Percentiles rank a stretch among this genome's conserved stretches.
These are phyloP conservation scores for Enteromius afrohamiltoni DNA, from an alignment of 2,797 vertebrate species.

Conservation along the genomic window DNA sequence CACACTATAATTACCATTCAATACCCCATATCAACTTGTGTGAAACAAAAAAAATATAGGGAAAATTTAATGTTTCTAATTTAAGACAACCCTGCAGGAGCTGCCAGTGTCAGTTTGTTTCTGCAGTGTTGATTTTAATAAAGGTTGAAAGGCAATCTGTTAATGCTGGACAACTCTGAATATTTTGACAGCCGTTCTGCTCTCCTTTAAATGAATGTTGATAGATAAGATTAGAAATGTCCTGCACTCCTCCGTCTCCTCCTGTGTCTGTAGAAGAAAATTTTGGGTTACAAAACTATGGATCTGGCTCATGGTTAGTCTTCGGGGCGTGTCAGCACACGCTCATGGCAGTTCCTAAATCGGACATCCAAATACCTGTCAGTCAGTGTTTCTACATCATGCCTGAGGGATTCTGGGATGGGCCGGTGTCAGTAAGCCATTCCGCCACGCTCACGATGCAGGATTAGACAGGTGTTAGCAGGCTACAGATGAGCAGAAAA, in stretches of 20 bases:
- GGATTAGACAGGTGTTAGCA: conserved; percentile 69
- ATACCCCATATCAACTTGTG: neutral
- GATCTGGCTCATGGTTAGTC: conserved; percentile 59
- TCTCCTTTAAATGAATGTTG: conserved; percentile 59
- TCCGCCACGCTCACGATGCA: conserved; percentile 63
- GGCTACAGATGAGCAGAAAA: conserved; percentile 53
- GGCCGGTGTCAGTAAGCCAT: conserved; percentile 68
- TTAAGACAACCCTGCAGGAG: conserved; percentile 57
- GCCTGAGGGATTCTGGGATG: conserved; percentile 61
- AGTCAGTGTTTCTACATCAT: conserved; percentile 64
- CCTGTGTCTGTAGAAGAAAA: conserved; percentile 8
- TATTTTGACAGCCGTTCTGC: conserved; percentile 60
- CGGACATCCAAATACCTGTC: conserved; percentile 68
- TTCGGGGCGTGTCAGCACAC: conserved; percentile 67
- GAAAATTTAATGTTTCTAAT: conserved; percentile 60
- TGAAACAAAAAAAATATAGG: neutral
- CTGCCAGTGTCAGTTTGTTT: conserved; percentile 63
- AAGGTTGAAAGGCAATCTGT: conserved; percentile 63
- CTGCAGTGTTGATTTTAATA: conserved; percentile 70
- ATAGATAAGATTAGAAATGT: conserved; percentile 67
- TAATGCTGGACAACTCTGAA: conserved; percentile 42
- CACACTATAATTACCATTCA: neutral
- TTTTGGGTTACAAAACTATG: conserved; percentile 2
- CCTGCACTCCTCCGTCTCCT: conserved; percentile 53
- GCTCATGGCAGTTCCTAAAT: conserved; percentile 62